Base-by-base conservation (phyloP, 2,888 invertebrate species). In the Platycheirus rosarum region DNA sequence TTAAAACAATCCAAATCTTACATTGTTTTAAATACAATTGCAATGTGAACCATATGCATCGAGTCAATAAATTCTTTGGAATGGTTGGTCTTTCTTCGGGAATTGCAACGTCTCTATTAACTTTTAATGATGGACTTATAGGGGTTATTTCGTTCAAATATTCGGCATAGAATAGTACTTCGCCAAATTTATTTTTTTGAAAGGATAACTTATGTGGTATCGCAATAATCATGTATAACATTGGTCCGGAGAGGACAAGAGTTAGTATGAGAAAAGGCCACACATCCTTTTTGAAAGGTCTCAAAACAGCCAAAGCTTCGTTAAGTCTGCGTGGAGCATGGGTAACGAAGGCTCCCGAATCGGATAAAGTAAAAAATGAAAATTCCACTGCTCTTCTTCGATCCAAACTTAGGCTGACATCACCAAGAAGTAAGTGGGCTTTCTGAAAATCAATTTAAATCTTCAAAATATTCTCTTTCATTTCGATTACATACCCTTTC, bases 331-430 rank as follows among this genome's bases (percentile, higher is more conserved):
- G 93, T 0, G 95, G 95, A 0, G 95, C 94, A 85, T 95, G 95
- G 0, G 95, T 95, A 0, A 95, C 92, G 87, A 95, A 95, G 0
- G 95, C 95, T 0, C 95, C 95, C 14, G 94, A 95, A 86, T 95
- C 95, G 0, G 95, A 95, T 40, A 95, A 89, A 0, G 95, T 95
- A 66, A 95, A 91, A 86, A 95, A 95, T 0, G 95, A 94, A 90
- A 95, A 95, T 86, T 95, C 95, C 0, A 95, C 94, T 0, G 93
- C 94, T 85, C 93, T 93, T 11, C 93, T 92, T 2, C 95, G 91
- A 86, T 95, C 95, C 92, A 93, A 93, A 0, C 95, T 95, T 86
- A 95, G 92, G 0, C 94, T 94, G 1, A 95, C 94, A 86, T 95
- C 95, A 0, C 95, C 95, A 35, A 95, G 91, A 86, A 95, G 94